These are phyloP conservation scores for Caenorhabditis remanei DNA, from an alignment of 1,140 invertebrate genomes.

Conservation along the genomic window DNA sequence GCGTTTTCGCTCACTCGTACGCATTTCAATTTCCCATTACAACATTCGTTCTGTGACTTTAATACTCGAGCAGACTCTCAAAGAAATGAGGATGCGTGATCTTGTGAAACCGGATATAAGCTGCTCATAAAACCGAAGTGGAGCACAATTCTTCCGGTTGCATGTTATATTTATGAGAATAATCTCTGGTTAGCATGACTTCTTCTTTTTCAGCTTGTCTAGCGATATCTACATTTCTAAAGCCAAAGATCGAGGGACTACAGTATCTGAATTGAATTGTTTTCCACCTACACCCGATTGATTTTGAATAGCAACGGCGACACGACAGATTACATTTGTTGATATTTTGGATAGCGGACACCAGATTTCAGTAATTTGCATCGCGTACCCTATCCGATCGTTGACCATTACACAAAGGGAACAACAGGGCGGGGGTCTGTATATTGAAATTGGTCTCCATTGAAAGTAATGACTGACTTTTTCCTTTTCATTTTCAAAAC, in stretches of 20 bases:
- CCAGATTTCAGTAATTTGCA: background rate
- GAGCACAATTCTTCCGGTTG: background rate
- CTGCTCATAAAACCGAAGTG: background rate
- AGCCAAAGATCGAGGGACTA: background rate
- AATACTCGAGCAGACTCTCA: background rate
- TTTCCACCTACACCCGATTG: no score
- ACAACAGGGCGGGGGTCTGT: background rate
- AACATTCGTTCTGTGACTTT: background rate
- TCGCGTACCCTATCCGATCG: background rate
- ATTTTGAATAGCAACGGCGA: no score
- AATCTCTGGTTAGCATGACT: background rate
- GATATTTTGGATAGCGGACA: background rate
- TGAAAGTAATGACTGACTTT: background rate
- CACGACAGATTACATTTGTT: background rate
- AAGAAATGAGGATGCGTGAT: slow-evolving; percentile 11
- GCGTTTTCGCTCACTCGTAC: background rate
- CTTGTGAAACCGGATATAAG: slow-evolving; percentile 25
- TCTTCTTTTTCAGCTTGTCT: background rate
- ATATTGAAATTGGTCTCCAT: background rate
- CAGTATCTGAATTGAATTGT: background rate
- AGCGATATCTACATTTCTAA: background rate
- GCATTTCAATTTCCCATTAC: slow-evolving; percentile 21
- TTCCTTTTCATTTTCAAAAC: background rate
- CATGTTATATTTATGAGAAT: slow-evolving; percentile 15
- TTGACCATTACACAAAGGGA: background rate